These are phyloP conservation scores for Muricea muricata DNA, from an alignment of 92 coral and sea anemone genomes.

Conservation along the genomic window DNA sequence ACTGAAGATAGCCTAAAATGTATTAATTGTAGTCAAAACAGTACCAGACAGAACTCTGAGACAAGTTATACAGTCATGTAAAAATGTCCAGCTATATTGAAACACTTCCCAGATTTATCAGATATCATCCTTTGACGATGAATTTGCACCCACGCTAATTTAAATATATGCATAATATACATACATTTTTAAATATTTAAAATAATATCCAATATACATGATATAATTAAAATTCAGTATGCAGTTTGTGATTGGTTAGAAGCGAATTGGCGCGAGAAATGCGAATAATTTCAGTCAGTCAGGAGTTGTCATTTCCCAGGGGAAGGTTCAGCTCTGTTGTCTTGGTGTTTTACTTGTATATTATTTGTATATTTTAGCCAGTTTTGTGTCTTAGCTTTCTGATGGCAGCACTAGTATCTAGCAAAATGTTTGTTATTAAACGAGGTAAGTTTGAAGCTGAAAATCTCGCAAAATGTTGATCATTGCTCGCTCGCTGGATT, in stretches of 20 bases:
- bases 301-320: constrained; percentile 21
- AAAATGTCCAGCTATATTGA: neutral
- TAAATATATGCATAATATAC: no score
- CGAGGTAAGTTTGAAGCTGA: constrained; percentile 19
- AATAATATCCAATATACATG: no score
- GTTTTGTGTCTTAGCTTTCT: neutral
- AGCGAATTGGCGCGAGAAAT: neutral
- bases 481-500: neutral
- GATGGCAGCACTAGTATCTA: neutral
- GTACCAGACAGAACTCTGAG: no score
- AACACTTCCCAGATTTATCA: no score
- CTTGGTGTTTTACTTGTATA: neutral
- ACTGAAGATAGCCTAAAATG: no score
- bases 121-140: neutral
- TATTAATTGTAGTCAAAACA: no score
- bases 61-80: no score
- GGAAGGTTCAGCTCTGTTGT: neutral
- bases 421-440: constrained; percentile 45
- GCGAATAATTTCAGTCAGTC: neutral
- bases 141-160: neutral
- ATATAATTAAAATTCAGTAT: neutral
- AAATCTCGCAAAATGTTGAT: neutral
- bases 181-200: no score
- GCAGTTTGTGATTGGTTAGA: constrained; percentile 29
- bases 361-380: neutral